A percentile compares a stretch with the other conserved stretches of the same genome.
phyloP scores from a whole-genome alignment of 2,888 invertebrate genomes.

The Drosophila recens region DNA sequence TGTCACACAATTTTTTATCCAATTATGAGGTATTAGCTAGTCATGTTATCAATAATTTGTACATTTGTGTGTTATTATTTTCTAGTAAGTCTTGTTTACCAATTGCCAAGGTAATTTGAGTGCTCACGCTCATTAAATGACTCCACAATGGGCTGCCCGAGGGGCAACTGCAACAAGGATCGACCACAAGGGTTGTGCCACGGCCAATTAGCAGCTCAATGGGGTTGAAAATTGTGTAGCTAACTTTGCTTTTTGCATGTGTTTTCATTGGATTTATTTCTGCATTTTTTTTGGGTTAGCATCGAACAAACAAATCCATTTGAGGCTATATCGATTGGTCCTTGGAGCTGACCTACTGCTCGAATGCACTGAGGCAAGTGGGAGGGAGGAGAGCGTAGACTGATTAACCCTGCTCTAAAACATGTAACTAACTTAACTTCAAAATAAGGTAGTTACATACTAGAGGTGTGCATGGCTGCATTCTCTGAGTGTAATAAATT shows the following conservation, averaged over 20 bases:
- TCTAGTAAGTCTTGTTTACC: slow-evolving; percentile 30
- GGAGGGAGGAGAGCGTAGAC: background rate
- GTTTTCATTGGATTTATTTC: background rate
- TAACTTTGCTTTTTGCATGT: slow-evolving; percentile 36
- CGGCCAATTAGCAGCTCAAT: slow-evolving; percentile 71
- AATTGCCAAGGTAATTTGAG: slow-evolving; percentile 57
- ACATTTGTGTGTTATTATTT: slow-evolving; percentile 10
- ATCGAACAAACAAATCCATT: slow-evolving; percentile 64
- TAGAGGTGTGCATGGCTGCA: too few relatives aligned
- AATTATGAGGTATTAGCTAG: background rate
- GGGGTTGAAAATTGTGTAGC: slow-evolving; percentile 72
- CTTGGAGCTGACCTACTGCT: slow-evolving; percentile 30
- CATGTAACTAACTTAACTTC: background rate
- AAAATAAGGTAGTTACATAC: slow-evolving; percentile 41
- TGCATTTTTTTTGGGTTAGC: slow-evolving; percentile 22
- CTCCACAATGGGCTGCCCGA: slow-evolving; percentile 36
- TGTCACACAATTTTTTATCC: background rate
- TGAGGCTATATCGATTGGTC: slow-evolving; percentile 52
- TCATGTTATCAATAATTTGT: background rate
- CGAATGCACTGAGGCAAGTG: background rate
- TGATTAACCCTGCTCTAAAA: background rate
- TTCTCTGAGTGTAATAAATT: too few relatives aligned
- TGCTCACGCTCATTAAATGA: slow-evolving; percentile 57
- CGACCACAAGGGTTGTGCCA: slow-evolving; percentile 27
- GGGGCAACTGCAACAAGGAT: slow-evolving; percentile 18